These are phyloP conservation scores for Chitala chitala DNA, from an alignment of 2,113 vertebrate genomes.

Conservation along the genomic window DNA sequence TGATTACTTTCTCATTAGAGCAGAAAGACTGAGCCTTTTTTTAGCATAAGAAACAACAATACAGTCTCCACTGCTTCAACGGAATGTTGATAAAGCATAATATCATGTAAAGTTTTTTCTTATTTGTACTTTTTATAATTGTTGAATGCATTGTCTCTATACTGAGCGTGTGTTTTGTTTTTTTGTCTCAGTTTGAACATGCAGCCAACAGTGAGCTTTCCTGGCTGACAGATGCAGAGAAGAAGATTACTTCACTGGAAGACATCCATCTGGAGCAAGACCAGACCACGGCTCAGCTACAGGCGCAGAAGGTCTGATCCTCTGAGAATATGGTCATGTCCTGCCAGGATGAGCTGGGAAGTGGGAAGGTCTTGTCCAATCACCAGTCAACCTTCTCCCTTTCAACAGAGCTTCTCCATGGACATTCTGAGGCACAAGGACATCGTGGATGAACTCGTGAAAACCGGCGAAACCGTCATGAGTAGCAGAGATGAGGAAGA, in stretches of 20 bases:
- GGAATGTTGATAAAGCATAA: background rate
- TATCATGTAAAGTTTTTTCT: no score
- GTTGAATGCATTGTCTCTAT: background rate
- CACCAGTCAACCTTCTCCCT: conserved; percentile 15
- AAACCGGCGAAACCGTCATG: conserved; percentile 78
- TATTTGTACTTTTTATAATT: no score
- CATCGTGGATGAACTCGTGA: conserved; percentile 83
- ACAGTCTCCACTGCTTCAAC: background rate
- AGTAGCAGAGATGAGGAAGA: conserved; percentile 78
- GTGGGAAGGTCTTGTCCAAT: background rate
- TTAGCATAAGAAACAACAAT: background rate
- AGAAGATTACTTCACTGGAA: conserved; percentile 76
- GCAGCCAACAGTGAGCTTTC: conserved; percentile 79
- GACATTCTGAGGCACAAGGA: conserved; percentile 96
- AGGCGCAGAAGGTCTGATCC: conserved; percentile 88
- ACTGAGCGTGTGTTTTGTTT: conserved; percentile 41
- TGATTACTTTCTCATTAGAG: conserved; percentile 27
- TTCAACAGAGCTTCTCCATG: conserved; percentile 85
- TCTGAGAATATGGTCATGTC: conserved; percentile 7
- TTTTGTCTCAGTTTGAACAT: conserved; percentile 83
- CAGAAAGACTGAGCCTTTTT: background rate
- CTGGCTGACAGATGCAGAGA: conserved; percentile 83
- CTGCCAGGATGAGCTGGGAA: conserved; percentile 21
- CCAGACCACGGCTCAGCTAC: conserved; percentile 85
- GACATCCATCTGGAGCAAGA: conserved; percentile 90